Percentiles rank a stretch among this genome's conserved stretches.
Conservation (phyloP, 2,797 vertebrate genomes). For the Poliocrania exsul region DNA sequence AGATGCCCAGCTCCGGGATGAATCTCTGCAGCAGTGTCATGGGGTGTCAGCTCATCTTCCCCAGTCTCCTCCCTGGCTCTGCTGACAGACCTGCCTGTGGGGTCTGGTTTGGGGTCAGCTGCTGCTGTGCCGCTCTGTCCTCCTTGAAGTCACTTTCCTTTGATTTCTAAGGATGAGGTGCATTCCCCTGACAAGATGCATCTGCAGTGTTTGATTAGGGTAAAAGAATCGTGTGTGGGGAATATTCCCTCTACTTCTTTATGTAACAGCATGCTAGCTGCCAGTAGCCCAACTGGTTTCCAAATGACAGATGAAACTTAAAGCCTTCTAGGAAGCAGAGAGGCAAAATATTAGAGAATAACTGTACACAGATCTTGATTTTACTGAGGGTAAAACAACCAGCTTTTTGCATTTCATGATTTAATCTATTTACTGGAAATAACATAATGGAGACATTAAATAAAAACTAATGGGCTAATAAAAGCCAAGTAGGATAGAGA, state of each 20-base stretch:
- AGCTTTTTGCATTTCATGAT: not conserved
- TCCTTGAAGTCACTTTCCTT: constrained; percentile 62
- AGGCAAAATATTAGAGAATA: not conserved
- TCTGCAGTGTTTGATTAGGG: constrained; percentile 59
- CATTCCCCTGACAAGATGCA: constrained; percentile 67
- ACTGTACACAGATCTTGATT: not conserved
- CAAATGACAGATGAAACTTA: constrained; percentile 22
- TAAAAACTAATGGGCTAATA: constrained; percentile 16
- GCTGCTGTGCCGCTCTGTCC: constrained; percentile 40
- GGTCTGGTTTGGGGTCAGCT: constrained; percentile 61
- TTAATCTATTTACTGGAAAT: constrained; percentile 25
- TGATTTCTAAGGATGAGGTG: constrained; percentile 62
- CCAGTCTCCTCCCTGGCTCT: not conserved
- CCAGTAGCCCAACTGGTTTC: constrained; percentile 1
- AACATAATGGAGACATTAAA: not conserved
- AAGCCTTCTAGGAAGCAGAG: constrained; percentile 13
- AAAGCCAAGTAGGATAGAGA: not conserved
- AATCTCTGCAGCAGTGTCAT: constrained; percentile 51
- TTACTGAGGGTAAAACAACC: not conserved
- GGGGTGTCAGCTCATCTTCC: constrained; percentile 49
- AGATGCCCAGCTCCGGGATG: constrained; percentile 66
- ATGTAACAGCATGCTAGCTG: not conserved
- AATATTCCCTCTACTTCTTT: not conserved
- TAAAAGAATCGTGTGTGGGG: not conserved
- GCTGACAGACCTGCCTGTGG: constrained; percentile 69